phyloP scores from a whole-genome alignment of 2,888 invertebrate genomes.

The Craniophora ligustri region DNA sequence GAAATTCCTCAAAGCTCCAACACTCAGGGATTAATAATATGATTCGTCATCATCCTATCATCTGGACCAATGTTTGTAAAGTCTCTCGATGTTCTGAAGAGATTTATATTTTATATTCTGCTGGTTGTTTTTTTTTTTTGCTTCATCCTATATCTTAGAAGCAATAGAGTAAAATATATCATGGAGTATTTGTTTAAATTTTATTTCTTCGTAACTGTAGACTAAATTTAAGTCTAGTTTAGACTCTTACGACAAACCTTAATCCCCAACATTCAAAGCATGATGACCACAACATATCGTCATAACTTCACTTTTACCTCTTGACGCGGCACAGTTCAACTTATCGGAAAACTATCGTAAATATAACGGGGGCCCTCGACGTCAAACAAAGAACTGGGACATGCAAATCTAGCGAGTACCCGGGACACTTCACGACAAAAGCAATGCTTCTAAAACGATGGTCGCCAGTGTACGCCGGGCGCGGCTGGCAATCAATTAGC shows the following conservation, averaged over 20 bases:
- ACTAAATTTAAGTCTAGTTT: too few relatives aligned
- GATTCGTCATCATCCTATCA: constrained; percentile 28
- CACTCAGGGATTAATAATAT: constrained; percentile 12
- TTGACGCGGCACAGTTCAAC: neutral
- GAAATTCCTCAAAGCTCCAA: constrained; percentile 35
- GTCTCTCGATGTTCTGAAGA: neutral
- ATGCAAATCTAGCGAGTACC: constrained; percentile 42
- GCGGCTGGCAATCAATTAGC: constrained; percentile 83
- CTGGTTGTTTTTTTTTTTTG: neutral
- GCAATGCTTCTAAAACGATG: constrained; percentile 54
- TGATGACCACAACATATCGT: too few relatives aligned
- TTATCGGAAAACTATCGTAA: neutral
- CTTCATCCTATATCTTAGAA: too few relatives aligned
- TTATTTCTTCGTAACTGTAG: too few relatives aligned
- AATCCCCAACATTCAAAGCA: too few relatives aligned
- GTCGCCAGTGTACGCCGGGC: constrained; percentile 67
- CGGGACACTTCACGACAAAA: constrained; percentile 32
- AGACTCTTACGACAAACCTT: too few relatives aligned
- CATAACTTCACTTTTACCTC: neutral
- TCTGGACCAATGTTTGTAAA: constrained; percentile 1
- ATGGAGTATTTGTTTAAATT: too few relatives aligned
- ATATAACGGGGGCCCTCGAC: neutral
- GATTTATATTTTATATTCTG: neutral
- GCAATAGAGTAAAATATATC: too few relatives aligned
- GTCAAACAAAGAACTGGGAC: constrained; percentile 13